phyloP scores from a whole-genome alignment of 2,797 vertebrate species.

The Darevskia mixta region DNA sequence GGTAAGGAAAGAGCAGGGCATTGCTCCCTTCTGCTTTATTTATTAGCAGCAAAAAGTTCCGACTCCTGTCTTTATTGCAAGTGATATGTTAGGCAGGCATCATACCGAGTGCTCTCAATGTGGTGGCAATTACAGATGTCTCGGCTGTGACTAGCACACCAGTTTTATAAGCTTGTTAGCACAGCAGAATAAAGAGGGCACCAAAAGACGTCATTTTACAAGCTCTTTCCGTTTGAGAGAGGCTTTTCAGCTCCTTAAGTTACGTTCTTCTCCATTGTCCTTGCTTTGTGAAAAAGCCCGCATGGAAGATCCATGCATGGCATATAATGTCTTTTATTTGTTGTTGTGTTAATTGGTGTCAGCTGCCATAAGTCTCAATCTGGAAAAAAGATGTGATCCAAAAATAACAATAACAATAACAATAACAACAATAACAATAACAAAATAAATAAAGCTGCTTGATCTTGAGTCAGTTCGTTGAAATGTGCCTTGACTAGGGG shows the following conservation, averaged over 20 bases:
- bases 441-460: too few relatives aligned
- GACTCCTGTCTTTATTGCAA: neutral
- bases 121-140: slow-evolving; percentile 17
- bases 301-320: neutral
- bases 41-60: neutral
- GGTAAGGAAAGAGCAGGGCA: neutral
- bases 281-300: neutral
- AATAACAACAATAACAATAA: too few relatives aligned
- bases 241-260: slow-evolving; percentile 8
- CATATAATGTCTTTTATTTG: too few relatives aligned
- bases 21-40: neutral
- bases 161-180: neutral
- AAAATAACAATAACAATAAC: too few relatives aligned
- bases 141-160: slow-evolving; percentile 10
- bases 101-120: fast-evolving
- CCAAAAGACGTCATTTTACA: neutral
- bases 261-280: slow-evolving; percentile 24
- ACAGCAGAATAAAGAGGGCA: neutral
- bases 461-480: too few relatives aligned
- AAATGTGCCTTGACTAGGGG: too few relatives aligned
- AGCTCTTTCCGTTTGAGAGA: neutral
- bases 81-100: neutral
- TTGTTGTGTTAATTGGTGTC: too few relatives aligned
- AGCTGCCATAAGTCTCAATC: neutral
- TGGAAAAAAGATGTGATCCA: too few relatives aligned